phyloP scores from a whole-genome alignment of 2,888 invertebrate genomes.

The Yponomeuta cagnagella region DNA sequence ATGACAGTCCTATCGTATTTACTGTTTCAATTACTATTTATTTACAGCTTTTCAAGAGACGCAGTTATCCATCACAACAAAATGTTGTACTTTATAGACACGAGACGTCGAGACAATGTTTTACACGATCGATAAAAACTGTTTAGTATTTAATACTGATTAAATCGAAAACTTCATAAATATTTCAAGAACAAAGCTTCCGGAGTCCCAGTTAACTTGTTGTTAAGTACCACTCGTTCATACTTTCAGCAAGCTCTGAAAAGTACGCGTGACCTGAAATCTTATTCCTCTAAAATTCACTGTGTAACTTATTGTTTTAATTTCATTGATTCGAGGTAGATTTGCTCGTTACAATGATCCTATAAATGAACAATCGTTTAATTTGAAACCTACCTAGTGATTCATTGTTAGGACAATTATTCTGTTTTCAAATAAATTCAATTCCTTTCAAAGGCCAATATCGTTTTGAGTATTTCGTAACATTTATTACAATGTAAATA shows the following conservation, averaged over 20 bases:
- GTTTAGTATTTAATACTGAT: conserved; percentile 40
- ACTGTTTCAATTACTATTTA: conserved; percentile 1
- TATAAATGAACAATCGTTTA: background rate
- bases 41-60: conserved; percentile 8
- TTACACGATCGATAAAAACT: background rate
- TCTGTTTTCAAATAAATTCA: background rate
- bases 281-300: background rate
- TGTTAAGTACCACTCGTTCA: conserved; percentile 1
- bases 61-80: conserved; percentile 11
- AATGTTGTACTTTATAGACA: conserved; percentile 12
- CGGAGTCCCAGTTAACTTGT: background rate
- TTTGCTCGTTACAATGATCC: background rate
- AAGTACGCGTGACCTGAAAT: background rate
- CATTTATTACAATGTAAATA: background rate
- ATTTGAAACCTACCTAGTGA: background rate
- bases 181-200: background rate
- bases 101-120: conserved; percentile 3
- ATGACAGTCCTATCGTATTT: conserved; percentile 7
- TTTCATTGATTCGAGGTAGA: background rate
- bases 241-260: background rate
- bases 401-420: background rate
- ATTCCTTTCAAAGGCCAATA: background rate
- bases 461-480: background rate
- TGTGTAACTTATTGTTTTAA: background rate
- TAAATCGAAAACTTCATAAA: conserved; percentile 22